phyloP scores from a whole-genome alignment of 1,140 invertebrate genomes.

The Drosophila pseudoananassae region DNA sequence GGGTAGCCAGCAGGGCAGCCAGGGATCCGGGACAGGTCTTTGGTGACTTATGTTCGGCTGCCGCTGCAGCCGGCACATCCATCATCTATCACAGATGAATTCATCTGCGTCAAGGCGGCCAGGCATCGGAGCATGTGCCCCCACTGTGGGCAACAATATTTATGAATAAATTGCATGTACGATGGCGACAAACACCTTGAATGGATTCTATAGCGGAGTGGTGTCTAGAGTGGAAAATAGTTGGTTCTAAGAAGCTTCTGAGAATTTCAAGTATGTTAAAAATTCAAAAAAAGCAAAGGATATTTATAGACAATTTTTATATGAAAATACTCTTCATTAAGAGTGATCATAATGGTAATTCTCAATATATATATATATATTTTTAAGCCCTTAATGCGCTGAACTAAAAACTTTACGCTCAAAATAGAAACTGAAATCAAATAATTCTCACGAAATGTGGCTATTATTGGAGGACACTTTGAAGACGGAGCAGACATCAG shows the following conservation, averaged over 20 bases:
- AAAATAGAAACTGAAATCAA: constrained; percentile 16
- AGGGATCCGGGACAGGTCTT: constrained; percentile 26
- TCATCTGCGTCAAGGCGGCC: constrained; percentile 77
- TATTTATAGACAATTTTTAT: too few relatives aligned
- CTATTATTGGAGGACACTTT: constrained; percentile 60
- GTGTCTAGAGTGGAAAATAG: neutral
- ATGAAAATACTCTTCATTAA: too few relatives aligned
- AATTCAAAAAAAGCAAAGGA: too few relatives aligned
- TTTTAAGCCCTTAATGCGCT: neutral
- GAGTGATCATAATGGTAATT: too few relatives aligned
- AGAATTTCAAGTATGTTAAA: neutral
- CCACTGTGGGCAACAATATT: constrained; percentile 78
- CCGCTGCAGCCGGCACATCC: constrained; percentile 79
- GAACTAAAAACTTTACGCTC: neutral
- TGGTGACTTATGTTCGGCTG: constrained; percentile 76
- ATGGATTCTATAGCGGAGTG: neutral
- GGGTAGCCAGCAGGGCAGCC: neutral
- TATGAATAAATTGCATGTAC: constrained; percentile 81
- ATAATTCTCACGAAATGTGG: constrained; percentile 36
- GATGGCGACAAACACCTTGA: constrained; percentile 37
- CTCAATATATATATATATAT: too few relatives aligned
- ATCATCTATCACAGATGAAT: constrained; percentile 83
- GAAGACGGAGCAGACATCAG: constrained; percentile 68
- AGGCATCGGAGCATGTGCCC: constrained; percentile 49
- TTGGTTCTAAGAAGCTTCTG: neutral